phyloP scores from a whole-genome alignment of 2,797 vertebrate species.

The Xenopus petersii region DNA sequence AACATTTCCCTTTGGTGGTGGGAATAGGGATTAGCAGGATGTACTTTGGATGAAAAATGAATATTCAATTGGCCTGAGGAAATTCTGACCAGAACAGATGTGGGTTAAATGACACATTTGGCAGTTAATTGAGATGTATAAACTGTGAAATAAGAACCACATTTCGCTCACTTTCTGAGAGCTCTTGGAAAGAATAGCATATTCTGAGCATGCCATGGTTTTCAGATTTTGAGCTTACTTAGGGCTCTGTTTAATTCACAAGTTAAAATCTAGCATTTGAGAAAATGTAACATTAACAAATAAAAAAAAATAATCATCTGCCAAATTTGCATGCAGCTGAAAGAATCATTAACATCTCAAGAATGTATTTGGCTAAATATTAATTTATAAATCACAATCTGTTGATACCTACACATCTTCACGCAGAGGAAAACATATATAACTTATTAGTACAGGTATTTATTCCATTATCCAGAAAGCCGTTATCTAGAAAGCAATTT shows the following conservation, averaged over 20 bases:
- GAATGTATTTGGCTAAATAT: too few species aligned
- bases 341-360: too few species aligned
- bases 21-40: not conserved
- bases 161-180: not conserved
- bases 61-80: slow-evolving; percentile 7
- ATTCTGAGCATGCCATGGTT: not conserved
- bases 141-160: slow-evolving; percentile 12
- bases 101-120: slow-evolving; percentile 18
- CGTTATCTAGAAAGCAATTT: too few species aligned
- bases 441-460: too few species aligned
- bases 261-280: too few species aligned
- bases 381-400: too few species aligned
- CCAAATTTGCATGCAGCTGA: too few species aligned
- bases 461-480: too few species aligned
- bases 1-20: slow-evolving; percentile 11
- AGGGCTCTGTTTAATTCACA: not conserved
- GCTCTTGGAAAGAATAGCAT: not conserved
- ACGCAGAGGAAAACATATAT: too few species aligned
- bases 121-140: slow-evolving; percentile 27
- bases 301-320: too few species aligned
- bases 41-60: slow-evolving; percentile 10
- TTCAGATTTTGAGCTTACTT: not conserved
- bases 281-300: too few species aligned
- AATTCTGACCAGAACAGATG: slow-evolving; percentile 16
- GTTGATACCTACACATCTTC: too few species aligned